These are phyloP conservation scores for Marmota monax DNA, from an alignment of 2,113 vertebrate genomes.

Conservation along the genomic window DNA sequence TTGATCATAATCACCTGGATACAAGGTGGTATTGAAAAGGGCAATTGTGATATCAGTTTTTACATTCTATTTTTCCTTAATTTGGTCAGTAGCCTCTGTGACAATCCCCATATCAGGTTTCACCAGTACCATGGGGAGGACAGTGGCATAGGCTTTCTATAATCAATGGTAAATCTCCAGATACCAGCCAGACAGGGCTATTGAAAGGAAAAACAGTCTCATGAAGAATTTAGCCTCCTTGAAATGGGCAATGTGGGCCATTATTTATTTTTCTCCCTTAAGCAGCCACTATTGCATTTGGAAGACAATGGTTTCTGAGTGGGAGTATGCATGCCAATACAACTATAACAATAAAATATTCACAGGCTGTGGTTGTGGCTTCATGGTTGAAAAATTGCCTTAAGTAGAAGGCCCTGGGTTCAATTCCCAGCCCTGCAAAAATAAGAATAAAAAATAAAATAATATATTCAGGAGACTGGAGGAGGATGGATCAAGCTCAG, in stretches of 20 bases:
- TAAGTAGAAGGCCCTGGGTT: no score
- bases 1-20: neutral
- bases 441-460: no score
- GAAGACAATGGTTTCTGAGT: neutral
- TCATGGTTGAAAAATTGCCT: no score
- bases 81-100: neutral
- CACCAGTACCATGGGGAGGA: neutral
- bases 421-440: no score
- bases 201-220: neutral
- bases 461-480: neutral
- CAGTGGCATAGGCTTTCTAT: neutral
- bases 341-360: no score
- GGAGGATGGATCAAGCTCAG: fast-evolving
- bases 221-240: neutral
- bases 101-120: neutral
- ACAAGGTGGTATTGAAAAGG: neutral
- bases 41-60: no score
- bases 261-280: neutral
- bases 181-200: neutral
- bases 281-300: neutral
- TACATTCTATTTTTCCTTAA: neutral
- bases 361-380: no score
- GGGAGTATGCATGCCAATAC: no score
- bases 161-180: neutral
- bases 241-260: neutral